Base-by-base conservation (phyloP, 37 sponge, comb jelly and placozoan species). In the Spongia lamella region DNA sequence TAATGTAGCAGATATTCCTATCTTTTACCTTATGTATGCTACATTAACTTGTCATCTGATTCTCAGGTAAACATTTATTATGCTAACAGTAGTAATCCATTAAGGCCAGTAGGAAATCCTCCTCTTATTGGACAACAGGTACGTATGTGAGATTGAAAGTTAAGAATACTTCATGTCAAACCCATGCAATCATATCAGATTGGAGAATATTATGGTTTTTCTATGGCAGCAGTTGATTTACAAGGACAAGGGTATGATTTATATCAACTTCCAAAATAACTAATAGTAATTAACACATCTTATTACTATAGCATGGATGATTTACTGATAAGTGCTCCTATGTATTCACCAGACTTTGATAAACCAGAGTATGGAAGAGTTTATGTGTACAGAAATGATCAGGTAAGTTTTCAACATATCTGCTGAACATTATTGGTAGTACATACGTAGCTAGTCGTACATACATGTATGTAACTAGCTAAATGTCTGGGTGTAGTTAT, bases 301-400 rank as follows among this genome's bases (percentile, higher is more conserved):
- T 31, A 20, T 26, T 54, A 13, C 4, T 62, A 4, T 20, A 88
- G 88, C 5, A 56, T 74, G 30, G 90, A 93, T 63, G 90, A 85
- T 25, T 16, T 93, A 25, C 40, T 93, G 47, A 87, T 93, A 34
- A 75, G 79, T 53, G 94, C 87, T 26, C 94, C 94, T 2, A 50
- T 88, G 56, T 80, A 59, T 29, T 17, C 72, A 39, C 53, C 63
- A 20, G 25, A 30, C 21, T 11, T 56, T 17, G 54, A 26, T 26
- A 14, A 27, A n/a, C 74, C 87, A 13, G 94, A 93, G 27, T 60
- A 78, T 40, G 94, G 94, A 1, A 59, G 75, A 1, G 90, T 93
- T 13, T 86, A 67, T 33, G 68, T 89, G 30, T 93, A 79, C 76
- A 61, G 52, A 2, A 89, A 93, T 37, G 59, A 30, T 56, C 69